Evolutionary conservation across 2,797 vertebrate genomes (phyloP).

Genomic region (Danio albolineatus): DNA sequence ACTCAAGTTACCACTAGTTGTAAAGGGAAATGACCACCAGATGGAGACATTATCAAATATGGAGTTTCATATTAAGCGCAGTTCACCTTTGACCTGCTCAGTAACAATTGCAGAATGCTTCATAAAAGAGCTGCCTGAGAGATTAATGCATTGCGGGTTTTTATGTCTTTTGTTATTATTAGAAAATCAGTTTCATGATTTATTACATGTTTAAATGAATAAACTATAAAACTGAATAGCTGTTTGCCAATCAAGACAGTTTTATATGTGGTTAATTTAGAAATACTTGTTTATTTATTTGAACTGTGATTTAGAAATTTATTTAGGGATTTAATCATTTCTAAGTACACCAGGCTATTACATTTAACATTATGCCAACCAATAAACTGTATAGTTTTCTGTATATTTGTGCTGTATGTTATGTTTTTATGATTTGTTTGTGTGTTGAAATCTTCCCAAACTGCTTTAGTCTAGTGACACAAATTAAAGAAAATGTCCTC

Average conservation of each 20-base stretch:
- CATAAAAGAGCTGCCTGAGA: neutral
- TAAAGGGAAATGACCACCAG: slow-evolving; percentile 8
- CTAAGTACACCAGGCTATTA: neutral
- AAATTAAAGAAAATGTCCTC: neutral
- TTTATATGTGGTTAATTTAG: neutral
- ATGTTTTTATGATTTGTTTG: neutral
- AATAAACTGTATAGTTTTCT: neutral
- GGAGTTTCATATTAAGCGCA: neutral
- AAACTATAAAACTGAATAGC: neutral
- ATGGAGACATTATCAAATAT: slow-evolving; percentile 10
- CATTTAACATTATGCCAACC: neutral
- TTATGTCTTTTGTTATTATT: neutral
- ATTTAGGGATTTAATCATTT: neutral
- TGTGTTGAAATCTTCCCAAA: neutral
- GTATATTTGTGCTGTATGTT: neutral
- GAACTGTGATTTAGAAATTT: neutral
- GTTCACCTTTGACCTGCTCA: slow-evolving; percentile 21
- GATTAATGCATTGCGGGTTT: neutral
- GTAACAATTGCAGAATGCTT: neutral
- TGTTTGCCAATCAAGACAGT: neutral
- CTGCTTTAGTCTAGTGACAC: neutral
- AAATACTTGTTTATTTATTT: neutral
- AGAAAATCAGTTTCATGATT: neutral
- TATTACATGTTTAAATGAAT: neutral
- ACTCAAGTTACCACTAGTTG: neutral